phyloP scores from a whole-genome alignment of 2,113 vertebrate genomes.

The Thomomys bottae region DNA sequence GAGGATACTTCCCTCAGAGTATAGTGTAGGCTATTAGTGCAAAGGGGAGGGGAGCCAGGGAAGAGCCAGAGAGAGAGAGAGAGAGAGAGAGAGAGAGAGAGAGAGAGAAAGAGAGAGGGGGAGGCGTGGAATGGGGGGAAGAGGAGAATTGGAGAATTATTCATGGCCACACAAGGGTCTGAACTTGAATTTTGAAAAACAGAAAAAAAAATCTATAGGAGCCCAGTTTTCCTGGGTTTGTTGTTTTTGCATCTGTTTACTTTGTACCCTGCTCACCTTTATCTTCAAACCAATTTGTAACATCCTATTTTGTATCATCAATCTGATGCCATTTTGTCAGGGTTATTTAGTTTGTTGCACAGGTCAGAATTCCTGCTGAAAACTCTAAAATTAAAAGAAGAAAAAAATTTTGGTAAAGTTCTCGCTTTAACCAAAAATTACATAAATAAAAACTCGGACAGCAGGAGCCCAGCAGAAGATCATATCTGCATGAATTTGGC shows the following conservation, averaged over 20 bases:
- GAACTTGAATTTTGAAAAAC: slow-evolving; percentile 80
- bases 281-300: slow-evolving; percentile 72
- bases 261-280: slow-evolving; percentile 69
- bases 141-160: no score
- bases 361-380: slow-evolving; percentile 85
- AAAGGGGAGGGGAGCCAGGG: no score
- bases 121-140: no score
- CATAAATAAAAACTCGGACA: no score
- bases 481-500: slow-evolving; percentile 85
- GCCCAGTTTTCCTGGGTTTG: slow-evolving; percentile 41
- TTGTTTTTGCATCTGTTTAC: slow-evolving; percentile 64
- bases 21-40: slow-evolving; percentile 77
- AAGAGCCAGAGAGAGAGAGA: no score
- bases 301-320: slow-evolving; percentile 68
- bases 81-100: slow-evolving; percentile 41
- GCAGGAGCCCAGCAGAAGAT: slow-evolving; percentile 82
- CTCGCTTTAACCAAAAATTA: slow-evolving; percentile 74
- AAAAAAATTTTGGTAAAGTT: slow-evolving; percentile 41
- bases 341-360: slow-evolving; percentile 46
- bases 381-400: slow-evolving; percentile 52
- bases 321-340: slow-evolving; percentile 69
- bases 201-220: slow-evolving; percentile 52
- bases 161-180: slow-evolving; percentile 46
- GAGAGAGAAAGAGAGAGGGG: no score
- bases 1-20: slow-evolving; percentile 72